Conservation (phyloP, 2,888 invertebrate genomes). For the Pimpla rufipes region DNA sequence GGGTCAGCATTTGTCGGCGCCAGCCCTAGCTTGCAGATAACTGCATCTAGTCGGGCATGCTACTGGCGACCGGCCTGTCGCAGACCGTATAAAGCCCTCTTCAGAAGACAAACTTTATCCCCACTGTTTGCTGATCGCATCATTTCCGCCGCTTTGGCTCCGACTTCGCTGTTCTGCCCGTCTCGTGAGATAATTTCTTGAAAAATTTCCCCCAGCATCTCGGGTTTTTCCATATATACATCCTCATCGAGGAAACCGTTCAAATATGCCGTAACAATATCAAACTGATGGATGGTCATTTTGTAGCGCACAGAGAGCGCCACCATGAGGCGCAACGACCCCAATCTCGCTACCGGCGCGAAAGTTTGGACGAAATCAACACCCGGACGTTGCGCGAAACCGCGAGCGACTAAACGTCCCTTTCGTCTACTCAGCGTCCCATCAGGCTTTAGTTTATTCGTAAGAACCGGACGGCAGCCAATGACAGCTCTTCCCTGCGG, state of each 20-base stretch:
- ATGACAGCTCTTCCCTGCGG: too few species aligned
- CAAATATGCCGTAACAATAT: slow-evolving; percentile 15
- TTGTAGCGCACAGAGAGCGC: too few species aligned
- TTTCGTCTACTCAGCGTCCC: slow-evolving; percentile 14
- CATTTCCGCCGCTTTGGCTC: slow-evolving; percentile 24
- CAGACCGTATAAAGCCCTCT: slow-evolving; percentile 56
- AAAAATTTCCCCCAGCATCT: slow-evolving; percentile 43
- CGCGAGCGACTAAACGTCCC: slow-evolving; percentile 17
- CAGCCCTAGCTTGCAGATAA: slow-evolving; percentile 37
- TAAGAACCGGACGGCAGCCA: too few species aligned
- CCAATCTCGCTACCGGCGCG: slow-evolving; percentile 16
- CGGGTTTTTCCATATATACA: slow-evolving; percentile 69
- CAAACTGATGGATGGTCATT: slow-evolving; percentile 1
- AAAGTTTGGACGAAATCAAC: slow-evolving; percentile 17
- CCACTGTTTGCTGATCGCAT: slow-evolving; percentile 9
- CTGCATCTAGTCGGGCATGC: slow-evolving; percentile 28
- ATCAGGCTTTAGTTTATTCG: neutral
- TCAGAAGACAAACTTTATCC: slow-evolving; percentile 54
- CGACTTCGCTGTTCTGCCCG: slow-evolving; percentile 25
- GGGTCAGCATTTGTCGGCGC: slow-evolving; percentile 43
- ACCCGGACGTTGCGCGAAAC: neutral
- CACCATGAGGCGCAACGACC: neutral
- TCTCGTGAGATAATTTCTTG: too few species aligned
- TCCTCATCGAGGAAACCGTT: slow-evolving; percentile 53
- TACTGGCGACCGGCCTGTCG: slow-evolving; percentile 61